These are phyloP conservation scores for Poecile montanus DNA, from an alignment of 2,797 vertebrate species.

Conservation along the genomic window DNA sequence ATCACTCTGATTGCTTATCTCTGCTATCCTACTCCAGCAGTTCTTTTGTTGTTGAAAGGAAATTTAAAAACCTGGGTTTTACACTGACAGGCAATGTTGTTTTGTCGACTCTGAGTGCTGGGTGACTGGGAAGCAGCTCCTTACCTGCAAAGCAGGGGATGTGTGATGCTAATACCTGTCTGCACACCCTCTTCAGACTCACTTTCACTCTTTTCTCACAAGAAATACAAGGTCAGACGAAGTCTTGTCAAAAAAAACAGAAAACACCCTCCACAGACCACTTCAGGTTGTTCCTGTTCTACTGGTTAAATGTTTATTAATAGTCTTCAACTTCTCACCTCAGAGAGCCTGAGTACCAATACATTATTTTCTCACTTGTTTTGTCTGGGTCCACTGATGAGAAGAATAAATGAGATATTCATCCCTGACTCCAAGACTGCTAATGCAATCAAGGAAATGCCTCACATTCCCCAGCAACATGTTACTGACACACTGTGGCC, in stretches of 20 bases:
- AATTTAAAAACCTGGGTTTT: background rate
- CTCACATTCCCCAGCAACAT: constrained; percentile 15
- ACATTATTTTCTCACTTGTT: background rate
- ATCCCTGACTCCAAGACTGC: background rate
- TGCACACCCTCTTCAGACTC: background rate
- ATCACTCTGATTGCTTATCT: background rate
- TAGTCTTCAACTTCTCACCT: background rate
- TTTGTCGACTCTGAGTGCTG: background rate
- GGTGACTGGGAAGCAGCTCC: background rate
- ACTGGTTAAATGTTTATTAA: background rate
- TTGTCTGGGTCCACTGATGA: background rate
- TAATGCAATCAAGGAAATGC: constrained; percentile 32
- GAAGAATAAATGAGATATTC: constrained; percentile 42
- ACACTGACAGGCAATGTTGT: background rate
- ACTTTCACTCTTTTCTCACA: background rate
- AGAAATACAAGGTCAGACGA: background rate
- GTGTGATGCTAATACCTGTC: background rate
- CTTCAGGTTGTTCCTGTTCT: background rate
- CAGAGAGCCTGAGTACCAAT: background rate
- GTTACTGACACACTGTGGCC: background rate
- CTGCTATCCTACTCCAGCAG: background rate
- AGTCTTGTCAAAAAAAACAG: background rate
- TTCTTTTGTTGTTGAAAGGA: background rate
- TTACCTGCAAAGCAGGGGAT: background rate
- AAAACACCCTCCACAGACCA: background rate